Evolutionary conservation across 2,797 vertebrate genomes (phyloP), one percentile per base, ranked within the genome.

Genomic region (Hemibagrus guttatus): DNA sequence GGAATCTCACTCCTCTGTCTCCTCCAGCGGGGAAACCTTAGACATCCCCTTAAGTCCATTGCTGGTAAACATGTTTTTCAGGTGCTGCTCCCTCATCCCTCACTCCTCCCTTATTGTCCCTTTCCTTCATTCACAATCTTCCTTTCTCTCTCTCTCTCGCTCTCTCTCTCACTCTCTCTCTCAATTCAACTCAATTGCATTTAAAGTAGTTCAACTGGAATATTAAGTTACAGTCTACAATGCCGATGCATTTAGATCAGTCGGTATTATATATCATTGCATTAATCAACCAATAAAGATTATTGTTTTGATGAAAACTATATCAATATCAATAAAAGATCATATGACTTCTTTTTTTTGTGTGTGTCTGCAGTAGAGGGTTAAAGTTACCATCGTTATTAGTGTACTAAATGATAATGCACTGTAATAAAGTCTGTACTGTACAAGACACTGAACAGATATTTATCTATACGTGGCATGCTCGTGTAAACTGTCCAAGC

Each of bases 31-130:
- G 96, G 96, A 97, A 97, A 97, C 96, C 96, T 97, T 95, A 97
- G 95, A 96, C 94, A 94, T 92, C 95, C 94, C 96, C 94, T 94
- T 96, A 96, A 97, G 95, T 93, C 92, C 92, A 95, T 93, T 93
- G 93, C 94, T 90, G 94, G 96, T 97, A 97, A 97, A 98, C 96
- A 97, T 97, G 96, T 97, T 97, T 97, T 96, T 96, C 96, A 95
- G 95, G 94, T 93, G 94, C 94, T 87, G 89, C 75, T 85, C 86
- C 39, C 86, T 85, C 85, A 71, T 58, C 84, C 72, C 86, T 74
- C 68, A 54, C 56, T 59, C 85, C 90, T 85, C 81, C 56, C 68
- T 71, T 76, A 81, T 81, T 6, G 23, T 39, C 75, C 80, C 72
- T 35, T 80, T 86, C 74, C 86, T 80, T 82, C 71, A 83, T 81